These are phyloP conservation scores for Cerceris ruficornis DNA, from an alignment of 2,888 invertebrate species.

Conservation along the genomic window DNA sequence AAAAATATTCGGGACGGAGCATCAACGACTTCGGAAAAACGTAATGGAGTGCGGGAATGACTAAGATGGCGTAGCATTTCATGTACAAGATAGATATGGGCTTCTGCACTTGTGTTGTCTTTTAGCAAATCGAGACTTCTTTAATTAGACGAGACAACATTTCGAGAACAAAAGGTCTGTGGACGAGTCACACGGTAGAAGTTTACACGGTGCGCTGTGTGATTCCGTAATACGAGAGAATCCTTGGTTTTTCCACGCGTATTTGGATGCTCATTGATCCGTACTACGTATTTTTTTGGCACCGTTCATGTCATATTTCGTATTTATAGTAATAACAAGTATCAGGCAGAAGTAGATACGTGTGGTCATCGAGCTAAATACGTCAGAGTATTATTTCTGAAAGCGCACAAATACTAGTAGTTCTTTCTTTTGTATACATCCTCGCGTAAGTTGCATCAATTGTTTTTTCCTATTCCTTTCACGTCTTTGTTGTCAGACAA, in stretches of 20 bases:
- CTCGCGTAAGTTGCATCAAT: neutral
- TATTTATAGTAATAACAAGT: conserved; percentile 63
- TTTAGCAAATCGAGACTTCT: conserved; percentile 15
- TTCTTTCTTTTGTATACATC: neutral
- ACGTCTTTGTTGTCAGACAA: neutral
- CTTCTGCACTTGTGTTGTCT: conserved; percentile 28
- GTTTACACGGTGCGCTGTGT: conserved; percentile 4
- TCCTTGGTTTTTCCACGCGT: conserved; percentile 46
- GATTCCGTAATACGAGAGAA: conserved; percentile 31
- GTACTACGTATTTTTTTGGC: conserved; percentile 42
- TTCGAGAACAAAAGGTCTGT: neutral
- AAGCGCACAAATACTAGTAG: conserved; percentile 1
- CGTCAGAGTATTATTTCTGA: conserved; percentile 5
- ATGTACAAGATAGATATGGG: conserved; percentile 25
- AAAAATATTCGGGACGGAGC: conserved; percentile 34
- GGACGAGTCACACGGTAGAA: neutral
- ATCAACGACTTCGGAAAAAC: conserved; percentile 68
- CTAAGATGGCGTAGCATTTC: conserved; percentile 66
- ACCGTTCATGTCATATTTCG: conserved; percentile 53
- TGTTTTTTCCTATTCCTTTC: conserved; percentile 1
- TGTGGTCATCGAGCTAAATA: conserved; percentile 31
- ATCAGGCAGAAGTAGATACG: conserved; percentile 53
- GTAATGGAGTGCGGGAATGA: conserved; percentile 45
- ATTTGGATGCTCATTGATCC: conserved; percentile 43
- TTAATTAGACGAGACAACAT: conserved; percentile 7